These are phyloP conservation scores for Drosophila athabasca DNA, from an alignment of 1,140 invertebrate species.

Conservation along the genomic window DNA sequence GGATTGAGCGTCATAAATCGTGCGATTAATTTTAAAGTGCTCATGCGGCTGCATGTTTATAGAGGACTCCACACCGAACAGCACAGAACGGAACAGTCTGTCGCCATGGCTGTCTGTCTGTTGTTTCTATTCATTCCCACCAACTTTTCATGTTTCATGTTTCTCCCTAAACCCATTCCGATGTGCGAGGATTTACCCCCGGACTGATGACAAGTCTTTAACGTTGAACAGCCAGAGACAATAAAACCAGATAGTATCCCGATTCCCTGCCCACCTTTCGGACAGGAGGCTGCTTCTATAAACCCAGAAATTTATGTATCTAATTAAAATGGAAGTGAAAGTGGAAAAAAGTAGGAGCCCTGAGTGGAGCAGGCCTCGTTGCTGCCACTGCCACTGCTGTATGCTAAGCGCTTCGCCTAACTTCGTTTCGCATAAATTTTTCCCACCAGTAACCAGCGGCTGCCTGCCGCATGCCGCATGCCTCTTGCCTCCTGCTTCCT, in stretches of 20 bases:
- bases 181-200: constrained; percentile 7
- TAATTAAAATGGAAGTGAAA: constrained; percentile 68
- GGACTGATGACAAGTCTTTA: constrained; percentile 32
- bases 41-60: constrained; percentile 58
- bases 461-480: too few species aligned
- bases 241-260: constrained; percentile 3
- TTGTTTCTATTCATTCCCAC: constrained; percentile 2
- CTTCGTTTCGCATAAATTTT: constrained; percentile 69
- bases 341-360: constrained; percentile 5
- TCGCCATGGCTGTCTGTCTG: neutral
- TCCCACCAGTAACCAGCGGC: neutral
- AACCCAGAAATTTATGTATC: constrained; percentile 64
- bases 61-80: constrained; percentile 36
- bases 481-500: too few species aligned
- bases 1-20: constrained; percentile 78
- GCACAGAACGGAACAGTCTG: neutral
- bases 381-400: constrained; percentile 31
- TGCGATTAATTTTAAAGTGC: constrained; percentile 74
- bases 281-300: constrained; percentile 10
- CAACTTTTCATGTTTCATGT: too few species aligned
- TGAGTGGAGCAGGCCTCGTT: constrained; percentile 9
- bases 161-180: too few species aligned
- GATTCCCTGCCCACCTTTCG: constrained; percentile 28
- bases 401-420: constrained; percentile 72
- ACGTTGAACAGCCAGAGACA: constrained; percentile 4